phyloP scores from a whole-genome alignment of 2,113 vertebrate genomes.

The Tragelaphus strepsiceros region DNA sequence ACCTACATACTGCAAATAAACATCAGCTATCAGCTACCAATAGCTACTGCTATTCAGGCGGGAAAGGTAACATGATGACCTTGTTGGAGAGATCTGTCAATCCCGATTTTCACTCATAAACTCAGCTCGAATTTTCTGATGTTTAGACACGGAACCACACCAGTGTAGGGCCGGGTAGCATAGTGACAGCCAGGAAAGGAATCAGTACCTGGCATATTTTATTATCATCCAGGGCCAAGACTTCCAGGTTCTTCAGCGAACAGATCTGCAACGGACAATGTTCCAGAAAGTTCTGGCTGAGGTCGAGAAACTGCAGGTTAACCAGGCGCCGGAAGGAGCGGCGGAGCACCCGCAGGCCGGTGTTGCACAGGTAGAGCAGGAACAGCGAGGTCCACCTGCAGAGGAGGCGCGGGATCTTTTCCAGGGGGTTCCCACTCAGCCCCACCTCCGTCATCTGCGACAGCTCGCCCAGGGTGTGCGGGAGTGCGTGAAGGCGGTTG shows the following conservation, averaged over 20 bases:
- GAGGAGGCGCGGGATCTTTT: slow-evolving; percentile 55
- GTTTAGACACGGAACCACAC: background rate
- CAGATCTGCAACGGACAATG: slow-evolving; percentile 50
- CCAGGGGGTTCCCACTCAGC: slow-evolving; percentile 60
- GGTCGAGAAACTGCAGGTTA: slow-evolving; percentile 52
- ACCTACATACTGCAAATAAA: background rate
- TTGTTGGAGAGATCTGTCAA: background rate
- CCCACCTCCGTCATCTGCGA: slow-evolving; percentile 26
- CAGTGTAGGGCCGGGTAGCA: background rate
- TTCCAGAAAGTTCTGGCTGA: slow-evolving; percentile 72
- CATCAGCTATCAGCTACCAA: background rate
- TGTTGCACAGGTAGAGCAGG: slow-evolving; percentile 47
- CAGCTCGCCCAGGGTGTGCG: slow-evolving; percentile 28
- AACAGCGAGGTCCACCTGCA: slow-evolving; percentile 39
- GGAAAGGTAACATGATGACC: background rate
- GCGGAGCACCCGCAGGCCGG: background rate
- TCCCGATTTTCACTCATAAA: background rate
- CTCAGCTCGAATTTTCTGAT: background rate
- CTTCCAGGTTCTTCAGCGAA: slow-evolving; percentile 65
- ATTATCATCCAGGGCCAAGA: slow-evolving; percentile 75
- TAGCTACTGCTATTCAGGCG: background rate
- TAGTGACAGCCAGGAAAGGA: background rate
- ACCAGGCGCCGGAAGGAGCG: slow-evolving; percentile 42
- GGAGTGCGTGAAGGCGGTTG: slow-evolving; percentile 57
- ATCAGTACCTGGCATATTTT: slow-evolving; percentile 71